A percentile compares a stretch with the other conserved stretches of the same genome.
Evolutionary conservation across 2,888 invertebrate genomes (phyloP).

Genomic region (Lumbricus terrestris): DNA sequence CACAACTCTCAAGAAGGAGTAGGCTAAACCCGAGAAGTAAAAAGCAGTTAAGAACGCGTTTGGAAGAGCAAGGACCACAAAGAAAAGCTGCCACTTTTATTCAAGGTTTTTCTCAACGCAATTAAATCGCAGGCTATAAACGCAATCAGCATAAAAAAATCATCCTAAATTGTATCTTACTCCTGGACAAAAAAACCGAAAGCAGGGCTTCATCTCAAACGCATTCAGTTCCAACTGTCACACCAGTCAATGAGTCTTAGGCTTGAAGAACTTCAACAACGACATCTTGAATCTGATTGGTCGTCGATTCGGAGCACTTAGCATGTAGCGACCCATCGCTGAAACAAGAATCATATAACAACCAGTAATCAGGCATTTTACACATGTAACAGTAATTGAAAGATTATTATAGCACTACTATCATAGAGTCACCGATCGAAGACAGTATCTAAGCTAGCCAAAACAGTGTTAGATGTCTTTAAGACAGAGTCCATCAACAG

Average conservation of each 20-base stretch:
- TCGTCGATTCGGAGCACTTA: slow-evolving; percentile 33
- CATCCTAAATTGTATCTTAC: too few relatives aligned
- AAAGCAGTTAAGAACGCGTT: too few relatives aligned
- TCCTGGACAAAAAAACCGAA: neutral
- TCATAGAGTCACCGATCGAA: too few relatives aligned
- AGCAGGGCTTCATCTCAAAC: neutral
- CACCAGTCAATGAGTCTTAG: too few relatives aligned
- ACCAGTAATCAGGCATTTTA: neutral
- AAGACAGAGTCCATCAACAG: too few relatives aligned
- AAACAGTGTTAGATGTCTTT: too few relatives aligned
- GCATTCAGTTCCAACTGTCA: neutral
- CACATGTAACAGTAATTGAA: neutral
- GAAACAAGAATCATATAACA: slow-evolving; percentile 22
- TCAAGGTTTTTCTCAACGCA: neutral
- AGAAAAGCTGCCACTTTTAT: neutral
- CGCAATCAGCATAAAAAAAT: neutral
- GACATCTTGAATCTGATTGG: slow-evolving; percentile 12
- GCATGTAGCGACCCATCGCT: slow-evolving; percentile 37
- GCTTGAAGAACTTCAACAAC: neutral
- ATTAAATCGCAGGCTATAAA: neutral
- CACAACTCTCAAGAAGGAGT: too few relatives aligned
- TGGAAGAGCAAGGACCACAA: neutral
- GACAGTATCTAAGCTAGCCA: too few relatives aligned
- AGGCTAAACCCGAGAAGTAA: too few relatives aligned
- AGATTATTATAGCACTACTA: too few relatives aligned